phyloP scores from a whole-genome alignment of 2,888 invertebrate species.

The Petrophora chlorosata region DNA sequence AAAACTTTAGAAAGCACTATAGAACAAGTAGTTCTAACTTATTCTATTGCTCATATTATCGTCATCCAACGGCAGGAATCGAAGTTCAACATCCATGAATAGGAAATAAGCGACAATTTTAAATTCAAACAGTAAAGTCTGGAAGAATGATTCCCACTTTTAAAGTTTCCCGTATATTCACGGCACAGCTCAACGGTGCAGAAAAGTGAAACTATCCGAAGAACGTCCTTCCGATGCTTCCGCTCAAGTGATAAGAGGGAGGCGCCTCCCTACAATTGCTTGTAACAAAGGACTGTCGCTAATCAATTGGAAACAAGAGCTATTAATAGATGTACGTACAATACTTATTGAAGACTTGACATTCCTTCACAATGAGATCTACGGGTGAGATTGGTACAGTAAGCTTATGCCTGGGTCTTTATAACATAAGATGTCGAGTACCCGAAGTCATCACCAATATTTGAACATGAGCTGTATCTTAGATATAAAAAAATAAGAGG shows the following conservation, averaged over 20 bases:
- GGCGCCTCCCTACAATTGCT: constrained; percentile 8
- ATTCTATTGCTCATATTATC: background rate
- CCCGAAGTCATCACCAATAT: no score
- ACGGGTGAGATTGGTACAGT: no score
- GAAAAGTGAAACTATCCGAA: constrained; percentile 79
- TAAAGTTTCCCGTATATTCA: constrained; percentile 72
- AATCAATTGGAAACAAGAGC: constrained; percentile 11
- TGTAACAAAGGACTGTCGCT: constrained; percentile 2
- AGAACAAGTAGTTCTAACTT: background rate
- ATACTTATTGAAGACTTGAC: no score
- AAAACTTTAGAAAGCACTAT: no score
- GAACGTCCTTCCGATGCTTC: constrained; percentile 46
- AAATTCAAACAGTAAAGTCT: constrained; percentile 47
- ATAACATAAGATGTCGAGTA: no score
- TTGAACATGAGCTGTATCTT: no score
- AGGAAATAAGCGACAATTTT: constrained; percentile 29
- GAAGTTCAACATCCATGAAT: constrained; percentile 27
- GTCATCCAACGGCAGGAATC: background rate
- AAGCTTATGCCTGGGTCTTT: no score
- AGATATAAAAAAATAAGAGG: no score
- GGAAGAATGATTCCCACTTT: constrained; percentile 67
- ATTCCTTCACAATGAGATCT: no score
- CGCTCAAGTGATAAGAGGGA: constrained; percentile 39
- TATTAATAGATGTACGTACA: constrained; percentile 2
- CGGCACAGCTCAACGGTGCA: constrained; percentile 69